Evolutionary conservation across 2,113 vertebrate species (phyloP).

Genomic region (Pithys albifrons): DNA sequence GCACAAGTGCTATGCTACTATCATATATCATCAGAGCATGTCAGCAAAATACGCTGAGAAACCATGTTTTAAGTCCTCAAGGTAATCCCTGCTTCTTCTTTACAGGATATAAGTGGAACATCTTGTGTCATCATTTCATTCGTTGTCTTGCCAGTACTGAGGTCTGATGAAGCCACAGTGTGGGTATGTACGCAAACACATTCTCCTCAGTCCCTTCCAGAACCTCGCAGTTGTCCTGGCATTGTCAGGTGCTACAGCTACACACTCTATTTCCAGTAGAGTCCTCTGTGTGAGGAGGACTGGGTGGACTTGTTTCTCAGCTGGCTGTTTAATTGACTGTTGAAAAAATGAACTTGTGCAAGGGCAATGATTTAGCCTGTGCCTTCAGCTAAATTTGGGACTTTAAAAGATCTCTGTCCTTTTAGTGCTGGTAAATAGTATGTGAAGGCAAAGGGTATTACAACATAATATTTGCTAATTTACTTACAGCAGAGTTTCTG

Average conservation of each 20-base stretch:
- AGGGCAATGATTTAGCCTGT: not conserved
- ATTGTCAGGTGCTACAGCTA: not conserved
- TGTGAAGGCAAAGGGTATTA: not conserved
- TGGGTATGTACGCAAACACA: not conserved
- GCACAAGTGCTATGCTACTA: not conserved
- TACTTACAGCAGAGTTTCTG: not conserved
- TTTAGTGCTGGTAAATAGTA: not conserved
- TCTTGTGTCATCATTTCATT: not conserved
- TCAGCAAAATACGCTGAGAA: not conserved
- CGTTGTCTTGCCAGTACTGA: not conserved
- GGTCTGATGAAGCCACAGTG: not conserved
- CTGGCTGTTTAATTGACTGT: not conserved
- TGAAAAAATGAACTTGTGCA: not conserved
- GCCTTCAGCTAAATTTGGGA: not conserved
- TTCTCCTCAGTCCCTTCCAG: not conserved
- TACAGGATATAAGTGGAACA: not conserved
- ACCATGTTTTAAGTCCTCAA: not conserved
- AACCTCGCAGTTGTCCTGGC: not conserved
- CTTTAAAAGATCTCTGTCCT: not conserved
- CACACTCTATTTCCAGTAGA: not conserved
- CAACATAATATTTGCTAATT: not conserved
- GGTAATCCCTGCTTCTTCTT: not conserved
- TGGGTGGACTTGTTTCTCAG: not conserved
- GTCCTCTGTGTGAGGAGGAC: not conserved
- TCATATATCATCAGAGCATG: not conserved